These are phyloP conservation scores for Echinometra lucunter DNA, from an alignment of 53 echinoderm and acorn worm genomes.

Conservation along the genomic window DNA sequence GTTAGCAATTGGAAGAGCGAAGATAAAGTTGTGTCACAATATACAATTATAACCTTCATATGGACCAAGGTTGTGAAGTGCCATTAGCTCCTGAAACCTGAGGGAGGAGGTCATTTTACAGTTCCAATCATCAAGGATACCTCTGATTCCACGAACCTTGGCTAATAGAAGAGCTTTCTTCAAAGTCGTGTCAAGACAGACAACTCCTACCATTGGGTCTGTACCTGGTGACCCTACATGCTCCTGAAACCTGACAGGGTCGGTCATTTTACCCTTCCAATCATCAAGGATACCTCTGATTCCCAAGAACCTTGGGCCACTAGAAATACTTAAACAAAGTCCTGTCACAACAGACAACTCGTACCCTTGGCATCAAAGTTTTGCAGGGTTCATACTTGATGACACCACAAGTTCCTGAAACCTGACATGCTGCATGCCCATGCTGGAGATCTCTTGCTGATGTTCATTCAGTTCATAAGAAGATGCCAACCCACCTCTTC, in stretches of 20 bases:
- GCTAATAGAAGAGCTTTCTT: no score
- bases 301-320: neutral
- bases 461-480: neutral
- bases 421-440: neutral
- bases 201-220: conserved; percentile 86
- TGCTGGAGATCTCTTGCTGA: neutral
- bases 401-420: conserved; percentile 70
- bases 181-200: conserved; percentile 49
- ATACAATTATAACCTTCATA: no score
- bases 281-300: neutral
- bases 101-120: no score
- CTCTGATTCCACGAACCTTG: no score
- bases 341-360: no score
- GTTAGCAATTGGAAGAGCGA: no score
- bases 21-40: no score
- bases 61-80: no score
- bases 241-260: conserved; percentile 33
- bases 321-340: neutral
- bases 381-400: conserved; percentile 86
- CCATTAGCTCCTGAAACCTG: conserved; percentile 68
- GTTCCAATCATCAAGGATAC: no score
- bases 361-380: conserved; percentile 75
- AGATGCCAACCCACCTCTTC: neutral
- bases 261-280: neutral
- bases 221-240: conserved; percentile 82